Evolutionary conservation across 2,888 invertebrate genomes (phyloP), one percentile per base, ranked within the genome.

Genomic region (Limnephilus auricula): DNA sequence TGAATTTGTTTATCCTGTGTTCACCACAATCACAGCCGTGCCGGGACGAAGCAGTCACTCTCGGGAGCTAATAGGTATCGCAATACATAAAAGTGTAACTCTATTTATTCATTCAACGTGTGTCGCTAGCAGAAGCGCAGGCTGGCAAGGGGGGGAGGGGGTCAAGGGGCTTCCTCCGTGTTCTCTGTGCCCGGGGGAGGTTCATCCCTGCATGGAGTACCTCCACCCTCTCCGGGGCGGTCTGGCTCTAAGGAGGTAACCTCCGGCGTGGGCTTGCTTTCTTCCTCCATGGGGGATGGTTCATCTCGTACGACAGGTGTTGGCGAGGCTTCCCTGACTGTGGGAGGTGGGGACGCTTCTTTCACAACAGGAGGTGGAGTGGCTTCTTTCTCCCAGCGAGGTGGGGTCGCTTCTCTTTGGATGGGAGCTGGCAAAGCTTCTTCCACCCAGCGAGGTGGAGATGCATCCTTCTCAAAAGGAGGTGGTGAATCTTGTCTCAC

Each of bases 21-120:
- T 92, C 91, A 92, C 90, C 92, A 90, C 91, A 87, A 92, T 93
- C 93, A 92, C 92, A 92, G 93, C 93, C 90, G 91, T 90, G 91
- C 90, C 92, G 89, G 92, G 86, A 37, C 45, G 37, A 32, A n/a
- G 31, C 82, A 90, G 88, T 90, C 90, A 86, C 86, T 90, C 65
- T 85, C 30, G 85, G 40, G 78, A 31, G 65, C 83, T 79, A 85
- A 90, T 32, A 84, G 32, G 65, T 84, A 50, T 50, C 50, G 80
- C 84, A 34, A 84, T 65, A 31, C 90, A 50, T 45, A 65, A 65
- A 84, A 31, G 50, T 78, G 50, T 65, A 78, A 65, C 92, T 90
- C 93, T 50, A 90, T 91, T 93, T 92, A 93, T 93, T 92, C 92
- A 93, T 93, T 92, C 91, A 91, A 92, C 50, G 79, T 90, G 90